A percentile compares a stretch with the other conserved stretches of the same genome.
Evolutionary conservation across 1,140 invertebrate genomes (phyloP).

Genomic region (Atta colombica): DNA sequence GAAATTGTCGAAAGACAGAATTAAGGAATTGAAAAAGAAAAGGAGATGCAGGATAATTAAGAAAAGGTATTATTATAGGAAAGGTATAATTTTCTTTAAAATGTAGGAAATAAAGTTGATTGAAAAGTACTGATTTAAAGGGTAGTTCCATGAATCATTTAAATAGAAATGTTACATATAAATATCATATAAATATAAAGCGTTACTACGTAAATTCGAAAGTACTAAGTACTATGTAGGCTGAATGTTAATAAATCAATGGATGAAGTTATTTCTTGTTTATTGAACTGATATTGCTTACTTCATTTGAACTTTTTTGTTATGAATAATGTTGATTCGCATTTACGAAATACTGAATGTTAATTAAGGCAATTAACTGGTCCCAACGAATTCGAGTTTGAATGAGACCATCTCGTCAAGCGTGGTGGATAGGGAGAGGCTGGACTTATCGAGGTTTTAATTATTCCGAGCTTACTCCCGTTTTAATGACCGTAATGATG

Average conservation of each 20-base stretch:
- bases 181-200: too few species aligned
- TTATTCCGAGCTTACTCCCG: slow-evolving; percentile 28
- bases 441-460: slow-evolving; percentile 39
- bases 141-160: too few species aligned
- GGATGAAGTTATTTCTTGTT: neutral
- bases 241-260: neutral
- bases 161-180: too few species aligned
- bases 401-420: slow-evolving; percentile 2
- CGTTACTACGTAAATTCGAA: too few species aligned
- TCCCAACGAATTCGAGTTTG: neutral
- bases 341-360: neutral
- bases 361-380: slow-evolving; percentile 16
- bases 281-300: neutral
- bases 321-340: slow-evolving; percentile 4
- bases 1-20: too few species aligned
- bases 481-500: slow-evolving; percentile 36
- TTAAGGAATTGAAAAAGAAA: too few species aligned
- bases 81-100: too few species aligned
- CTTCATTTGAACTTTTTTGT: neutral
- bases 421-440: slow-evolving; percentile 15
- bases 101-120: too few species aligned
- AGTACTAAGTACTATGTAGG: neutral
- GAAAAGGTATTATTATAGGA: too few species aligned
- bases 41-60: too few species aligned
- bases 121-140: too few species aligned